phyloP scores from a whole-genome alignment of 2,797 vertebrate genomes.

The Pseudotriccus pelzelni region DNA sequence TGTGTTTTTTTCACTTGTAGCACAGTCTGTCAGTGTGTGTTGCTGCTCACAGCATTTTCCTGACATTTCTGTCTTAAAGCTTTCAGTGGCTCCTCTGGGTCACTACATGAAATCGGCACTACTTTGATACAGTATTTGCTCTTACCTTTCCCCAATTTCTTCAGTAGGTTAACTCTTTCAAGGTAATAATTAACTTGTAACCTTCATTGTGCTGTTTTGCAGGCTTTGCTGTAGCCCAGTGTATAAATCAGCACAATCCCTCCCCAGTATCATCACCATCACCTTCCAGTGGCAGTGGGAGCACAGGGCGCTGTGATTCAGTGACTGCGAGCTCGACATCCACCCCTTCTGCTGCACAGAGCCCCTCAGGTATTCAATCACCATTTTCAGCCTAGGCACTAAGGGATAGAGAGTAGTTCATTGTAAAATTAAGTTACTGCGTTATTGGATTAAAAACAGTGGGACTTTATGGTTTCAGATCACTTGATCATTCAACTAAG shows the following conservation, averaged over 20 bases:
- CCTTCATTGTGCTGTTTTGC: slow-evolving; percentile 14
- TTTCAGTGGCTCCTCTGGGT: background rate
- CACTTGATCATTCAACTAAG: background rate
- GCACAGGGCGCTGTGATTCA: slow-evolving; percentile 85
- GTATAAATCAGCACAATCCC: slow-evolving; percentile 85
- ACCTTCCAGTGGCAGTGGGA: slow-evolving; percentile 81
- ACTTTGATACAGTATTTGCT: background rate
- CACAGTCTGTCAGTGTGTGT: background rate
- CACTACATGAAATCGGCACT: background rate
- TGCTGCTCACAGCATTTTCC: background rate
- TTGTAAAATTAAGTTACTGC: background rate
- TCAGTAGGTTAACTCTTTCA: background rate
- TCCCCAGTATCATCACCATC: slow-evolving; percentile 86
- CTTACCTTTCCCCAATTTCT: background rate
- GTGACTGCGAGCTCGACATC: slow-evolving; percentile 84
- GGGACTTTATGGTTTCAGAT: background rate
- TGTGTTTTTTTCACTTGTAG: background rate
- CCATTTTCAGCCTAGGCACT: background rate
- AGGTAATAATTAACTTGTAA: background rate
- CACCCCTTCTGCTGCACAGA: slow-evolving; percentile 82
- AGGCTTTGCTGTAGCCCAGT: slow-evolving; percentile 97
- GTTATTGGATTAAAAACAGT: background rate
- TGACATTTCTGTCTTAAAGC: background rate
- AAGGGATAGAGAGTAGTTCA: background rate
- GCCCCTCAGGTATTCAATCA: slow-evolving; percentile 83